A percentile compares a stretch with the other conserved stretches of the same genome.
Evolutionary conservation across 2,113 vertebrate genomes (phyloP).

Genomic region (Lipotes vexillifer): DNA sequence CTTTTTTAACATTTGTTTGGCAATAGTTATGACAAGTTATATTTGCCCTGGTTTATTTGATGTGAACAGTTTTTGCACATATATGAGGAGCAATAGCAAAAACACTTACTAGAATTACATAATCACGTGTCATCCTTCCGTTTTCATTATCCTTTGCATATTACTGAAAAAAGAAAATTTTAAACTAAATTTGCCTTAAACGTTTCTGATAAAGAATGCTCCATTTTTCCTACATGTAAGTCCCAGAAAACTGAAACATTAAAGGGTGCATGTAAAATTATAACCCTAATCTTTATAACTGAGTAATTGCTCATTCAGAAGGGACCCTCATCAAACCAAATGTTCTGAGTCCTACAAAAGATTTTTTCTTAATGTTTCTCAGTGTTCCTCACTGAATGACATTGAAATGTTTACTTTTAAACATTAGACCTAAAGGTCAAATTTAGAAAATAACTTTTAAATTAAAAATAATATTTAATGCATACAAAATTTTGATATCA

Average conservation of each 20-base stretch:
- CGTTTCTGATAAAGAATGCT: conserved; percentile 54
- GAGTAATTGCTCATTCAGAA: conserved; percentile 56
- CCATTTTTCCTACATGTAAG: conserved; percentile 58
- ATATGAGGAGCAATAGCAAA: not conserved
- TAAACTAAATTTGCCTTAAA: conserved; percentile 64
- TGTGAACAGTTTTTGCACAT: not conserved
- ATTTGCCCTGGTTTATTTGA: conserved; percentile 17
- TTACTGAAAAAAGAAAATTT: conserved; percentile 19
- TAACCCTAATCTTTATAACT: conserved; percentile 47
- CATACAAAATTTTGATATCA: not conserved
- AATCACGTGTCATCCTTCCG: not conserved
- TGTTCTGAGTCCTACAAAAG: conserved; percentile 64
- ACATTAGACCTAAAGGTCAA: conserved; percentile 49
- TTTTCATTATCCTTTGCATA: not conserved
- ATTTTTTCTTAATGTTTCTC: conserved; percentile 60
- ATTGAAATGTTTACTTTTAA: conserved; percentile 35
- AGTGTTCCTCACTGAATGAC: conserved; percentile 68
- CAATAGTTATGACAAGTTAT: not conserved
- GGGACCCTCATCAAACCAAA: conserved; percentile 51
- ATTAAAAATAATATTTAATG: not conserved
- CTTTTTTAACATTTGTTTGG: not conserved
- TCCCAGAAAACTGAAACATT: conserved; percentile 34
- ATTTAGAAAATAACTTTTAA: conserved; percentile 48
- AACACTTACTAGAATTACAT: not conserved
- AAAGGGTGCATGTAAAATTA: not conserved